phyloP scores from a whole-genome alignment of 2,797 vertebrate genomes.

The Characodon lateralis region DNA sequence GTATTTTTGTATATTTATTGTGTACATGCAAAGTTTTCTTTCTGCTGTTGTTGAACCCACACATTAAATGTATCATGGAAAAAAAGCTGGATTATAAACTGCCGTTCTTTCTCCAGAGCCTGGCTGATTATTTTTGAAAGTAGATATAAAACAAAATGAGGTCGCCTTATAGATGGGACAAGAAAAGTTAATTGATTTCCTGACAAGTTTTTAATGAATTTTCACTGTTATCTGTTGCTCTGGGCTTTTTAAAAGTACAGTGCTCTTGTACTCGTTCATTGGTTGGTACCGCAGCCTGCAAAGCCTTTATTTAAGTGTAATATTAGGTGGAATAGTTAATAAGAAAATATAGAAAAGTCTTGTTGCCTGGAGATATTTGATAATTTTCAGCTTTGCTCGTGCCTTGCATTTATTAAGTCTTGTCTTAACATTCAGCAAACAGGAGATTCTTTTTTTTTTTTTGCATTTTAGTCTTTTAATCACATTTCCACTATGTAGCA shows the following conservation, averaged over 20 bases:
- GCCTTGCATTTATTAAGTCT: constrained; percentile 14
- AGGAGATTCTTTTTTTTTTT: not conserved
- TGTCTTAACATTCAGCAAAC: not conserved
- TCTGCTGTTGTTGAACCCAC: too few species aligned
- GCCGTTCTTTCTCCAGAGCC: not conserved
- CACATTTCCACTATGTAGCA: not conserved
- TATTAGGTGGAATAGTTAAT: constrained; percentile 1
- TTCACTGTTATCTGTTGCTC: constrained; percentile 42
- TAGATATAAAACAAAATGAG: not conserved
- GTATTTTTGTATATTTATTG: not conserved
- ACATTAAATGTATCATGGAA: not conserved
- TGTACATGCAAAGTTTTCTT: not conserved
- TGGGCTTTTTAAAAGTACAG: constrained; percentile 24
- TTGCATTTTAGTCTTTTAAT: not conserved
- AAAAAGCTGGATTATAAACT: constrained; percentile 12
- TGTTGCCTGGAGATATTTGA: constrained; percentile 7
- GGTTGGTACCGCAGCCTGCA: constrained; percentile 15
- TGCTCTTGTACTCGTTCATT: not conserved
- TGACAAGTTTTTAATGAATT: constrained; percentile 44
- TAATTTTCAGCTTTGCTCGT: constrained; percentile 1
- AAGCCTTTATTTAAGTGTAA: constrained; percentile 5
- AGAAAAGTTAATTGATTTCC: constrained; percentile 48
- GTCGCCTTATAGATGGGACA: constrained; percentile 23
- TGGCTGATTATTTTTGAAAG: constrained; percentile 17
- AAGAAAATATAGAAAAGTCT: constrained; percentile 10